Evolutionary conservation across 2,888 invertebrate genomes (phyloP).

Genomic region (Euplexia lucipara): DNA sequence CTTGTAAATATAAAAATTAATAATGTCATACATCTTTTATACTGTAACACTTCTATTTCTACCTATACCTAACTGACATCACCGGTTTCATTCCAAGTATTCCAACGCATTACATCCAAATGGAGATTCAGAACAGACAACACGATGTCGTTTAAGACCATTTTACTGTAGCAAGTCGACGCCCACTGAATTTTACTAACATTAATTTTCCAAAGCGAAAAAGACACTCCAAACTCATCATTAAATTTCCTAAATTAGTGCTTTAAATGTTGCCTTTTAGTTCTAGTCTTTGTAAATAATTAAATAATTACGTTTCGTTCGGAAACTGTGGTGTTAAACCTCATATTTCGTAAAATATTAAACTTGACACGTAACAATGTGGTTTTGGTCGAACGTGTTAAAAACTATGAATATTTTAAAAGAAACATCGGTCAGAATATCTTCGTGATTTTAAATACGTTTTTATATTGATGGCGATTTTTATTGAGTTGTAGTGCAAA

Average conservation of each 20-base stretch:
- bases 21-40: slow-evolving; percentile 10
- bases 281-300: not conserved
- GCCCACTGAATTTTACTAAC: slow-evolving; percentile 29
- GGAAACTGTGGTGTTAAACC: slow-evolving; percentile 13
- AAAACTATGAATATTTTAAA: slow-evolving; percentile 56
- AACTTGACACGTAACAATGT: slow-evolving; percentile 13
- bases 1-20: too few relatives aligned
- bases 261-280: slow-evolving; percentile 11
- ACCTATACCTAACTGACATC: not conserved
- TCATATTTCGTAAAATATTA: slow-evolving; percentile 45
- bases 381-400: slow-evolving; percentile 47
- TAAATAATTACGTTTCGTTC: slow-evolving; percentile 10
- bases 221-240: slow-evolving; percentile 20
- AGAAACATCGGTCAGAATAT: slow-evolving; percentile 6
- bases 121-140: slow-evolving; percentile 16
- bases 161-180: slow-evolving; percentile 12
- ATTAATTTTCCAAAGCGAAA: slow-evolving; percentile 24
- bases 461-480: slow-evolving; percentile 34
- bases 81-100: slow-evolving; percentile 16
- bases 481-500: not conserved
- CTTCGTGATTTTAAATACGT: slow-evolving; percentile 32
- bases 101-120: slow-evolving; percentile 23
- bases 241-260: slow-evolving; percentile 46
- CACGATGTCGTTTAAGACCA: slow-evolving; percentile 29
- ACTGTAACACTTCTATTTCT: not conserved